Evolutionary conservation across 2,888 invertebrate genomes (phyloP).

Genomic region (Acrocera orbiculus): DNA sequence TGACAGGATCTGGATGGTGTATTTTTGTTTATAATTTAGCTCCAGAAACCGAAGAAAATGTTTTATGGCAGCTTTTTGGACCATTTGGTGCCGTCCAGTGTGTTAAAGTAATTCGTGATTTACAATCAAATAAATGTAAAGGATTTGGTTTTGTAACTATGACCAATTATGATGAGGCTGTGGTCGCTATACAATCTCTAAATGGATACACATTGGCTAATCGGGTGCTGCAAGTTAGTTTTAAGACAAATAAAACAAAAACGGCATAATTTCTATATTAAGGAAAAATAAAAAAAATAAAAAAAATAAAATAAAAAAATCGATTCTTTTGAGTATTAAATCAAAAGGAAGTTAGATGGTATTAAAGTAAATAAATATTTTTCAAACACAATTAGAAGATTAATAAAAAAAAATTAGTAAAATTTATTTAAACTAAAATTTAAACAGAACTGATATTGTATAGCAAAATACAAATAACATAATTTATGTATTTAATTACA

Average conservation of each 20-base stretch:
- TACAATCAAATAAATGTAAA: slow-evolving; percentile 92
- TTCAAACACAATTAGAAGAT: too few species aligned
- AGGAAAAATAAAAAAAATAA: too few species aligned
- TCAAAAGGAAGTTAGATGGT: too few species aligned
- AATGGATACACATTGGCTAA: slow-evolving; percentile 93
- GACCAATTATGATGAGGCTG: slow-evolving; percentile 95
- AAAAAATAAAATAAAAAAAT: too few species aligned
- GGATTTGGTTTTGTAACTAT: slow-evolving; percentile 97
- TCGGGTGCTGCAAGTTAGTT: slow-evolving; percentile 91
- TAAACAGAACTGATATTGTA: too few species aligned
- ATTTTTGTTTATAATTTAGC: slow-evolving; percentile 93
- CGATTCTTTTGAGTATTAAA: too few species aligned
- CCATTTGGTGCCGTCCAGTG: slow-evolving; percentile 95
- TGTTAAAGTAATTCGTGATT: slow-evolving; percentile 91
- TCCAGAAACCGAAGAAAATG: slow-evolving; percentile 89
- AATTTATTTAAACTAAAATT: too few species aligned
- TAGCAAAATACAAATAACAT: too few species aligned
- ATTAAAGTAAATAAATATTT: too few species aligned
- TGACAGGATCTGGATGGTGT: slow-evolving; percentile 60
- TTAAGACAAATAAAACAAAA: slow-evolving; percentile 86
- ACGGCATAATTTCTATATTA: slow-evolving; percentile 21
- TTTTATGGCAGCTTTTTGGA: slow-evolving; percentile 91
- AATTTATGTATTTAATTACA: too few species aligned
- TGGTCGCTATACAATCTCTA: slow-evolving; percentile 87
- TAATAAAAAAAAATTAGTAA: too few species aligned